A percentile compares a stretch with the other conserved stretches of the same genome.
Evolutionary conservation across 2,888 invertebrate genomes (phyloP).

Genomic region (Melanostoma scalare): DNA sequence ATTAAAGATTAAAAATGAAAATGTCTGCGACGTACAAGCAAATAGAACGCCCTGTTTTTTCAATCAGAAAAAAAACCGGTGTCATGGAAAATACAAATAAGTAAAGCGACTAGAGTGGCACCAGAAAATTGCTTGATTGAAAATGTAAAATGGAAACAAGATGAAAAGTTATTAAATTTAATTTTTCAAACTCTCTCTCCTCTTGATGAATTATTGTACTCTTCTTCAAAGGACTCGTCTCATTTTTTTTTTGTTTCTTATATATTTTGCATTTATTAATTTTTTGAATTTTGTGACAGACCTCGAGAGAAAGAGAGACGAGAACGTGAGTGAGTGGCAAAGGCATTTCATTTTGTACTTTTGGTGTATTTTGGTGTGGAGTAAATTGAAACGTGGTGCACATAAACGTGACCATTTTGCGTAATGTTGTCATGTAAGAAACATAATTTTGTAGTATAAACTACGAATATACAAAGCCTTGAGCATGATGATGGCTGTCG

Average conservation of each 20-base stretch:
- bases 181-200: conserved; percentile 36
- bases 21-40: too few relatives aligned
- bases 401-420: conserved; percentile 73
- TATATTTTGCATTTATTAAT: not conserved
- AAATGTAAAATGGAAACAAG: conserved; percentile 34
- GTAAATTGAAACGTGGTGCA: conserved; percentile 71
- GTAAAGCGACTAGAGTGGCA: conserved; percentile 24
- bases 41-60: too few relatives aligned
- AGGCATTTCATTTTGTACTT: conserved; percentile 60
- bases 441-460: conserved; percentile 34
- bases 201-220: not conserved
- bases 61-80: not conserved
- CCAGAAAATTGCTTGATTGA: conserved; percentile 46
- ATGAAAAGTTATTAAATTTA: conserved; percentile 57
- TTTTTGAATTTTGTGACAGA: too few relatives aligned
- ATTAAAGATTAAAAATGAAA: too few relatives aligned
- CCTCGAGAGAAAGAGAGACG: too few relatives aligned
- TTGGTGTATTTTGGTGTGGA: conserved; percentile 43
- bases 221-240: not conserved
- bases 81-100: conserved; percentile 7
- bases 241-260: too few relatives aligned
- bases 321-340: not conserved
- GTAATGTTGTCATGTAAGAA: conserved; percentile 48
- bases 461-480: conserved; percentile 8
- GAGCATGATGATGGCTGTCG: conserved; percentile 5